A percentile compares a stretch with the other conserved stretches of the same genome.
phyloP scores from a whole-genome alignment of 2,888 invertebrate species.

The Ceriagrion tenellum region DNA sequence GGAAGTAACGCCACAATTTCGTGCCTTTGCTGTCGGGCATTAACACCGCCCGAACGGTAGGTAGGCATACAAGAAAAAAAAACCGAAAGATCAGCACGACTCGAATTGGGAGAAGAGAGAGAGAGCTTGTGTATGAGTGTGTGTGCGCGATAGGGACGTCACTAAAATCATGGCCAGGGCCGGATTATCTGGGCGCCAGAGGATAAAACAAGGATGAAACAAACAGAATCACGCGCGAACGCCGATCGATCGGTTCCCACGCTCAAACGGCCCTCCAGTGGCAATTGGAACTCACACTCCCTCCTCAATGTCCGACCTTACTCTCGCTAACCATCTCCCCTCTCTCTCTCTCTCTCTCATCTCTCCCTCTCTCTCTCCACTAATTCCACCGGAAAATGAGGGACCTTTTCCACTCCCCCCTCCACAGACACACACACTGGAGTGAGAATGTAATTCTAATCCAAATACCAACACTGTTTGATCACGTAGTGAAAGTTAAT shows the following conservation, averaged over 20 bases:
- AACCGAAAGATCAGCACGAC: background rate
- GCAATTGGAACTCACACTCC: background rate
- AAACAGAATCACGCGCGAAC: constrained; percentile 16
- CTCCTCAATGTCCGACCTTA: background rate
- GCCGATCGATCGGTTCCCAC: constrained; percentile 7
- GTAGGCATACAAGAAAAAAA: background rate
- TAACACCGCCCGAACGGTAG: constrained; percentile 10
- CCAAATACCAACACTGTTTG: background rate
- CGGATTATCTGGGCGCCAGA: background rate
- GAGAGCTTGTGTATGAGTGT: background rate
- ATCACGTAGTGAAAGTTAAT: constrained; percentile 25
- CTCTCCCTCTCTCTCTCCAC: background rate
- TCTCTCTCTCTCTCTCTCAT: background rate
- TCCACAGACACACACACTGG: background rate
- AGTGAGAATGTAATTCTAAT: background rate
- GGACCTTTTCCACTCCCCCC: background rate
- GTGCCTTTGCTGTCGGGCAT: background rate
- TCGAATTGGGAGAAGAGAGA: background rate
- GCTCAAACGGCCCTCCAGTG: background rate
- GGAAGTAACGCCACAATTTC: background rate
- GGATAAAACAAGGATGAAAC: constrained; percentile 30
- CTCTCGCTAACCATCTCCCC: constrained; percentile 5
- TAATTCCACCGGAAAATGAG: background rate
- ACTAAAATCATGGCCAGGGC: constrained; percentile 1
- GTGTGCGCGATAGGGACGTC: background rate